Percentiles rank a stretch among this genome's conserved stretches.
Conservation (phyloP, 2,113 vertebrate genomes). For the Neoarius graeffei region DNA sequence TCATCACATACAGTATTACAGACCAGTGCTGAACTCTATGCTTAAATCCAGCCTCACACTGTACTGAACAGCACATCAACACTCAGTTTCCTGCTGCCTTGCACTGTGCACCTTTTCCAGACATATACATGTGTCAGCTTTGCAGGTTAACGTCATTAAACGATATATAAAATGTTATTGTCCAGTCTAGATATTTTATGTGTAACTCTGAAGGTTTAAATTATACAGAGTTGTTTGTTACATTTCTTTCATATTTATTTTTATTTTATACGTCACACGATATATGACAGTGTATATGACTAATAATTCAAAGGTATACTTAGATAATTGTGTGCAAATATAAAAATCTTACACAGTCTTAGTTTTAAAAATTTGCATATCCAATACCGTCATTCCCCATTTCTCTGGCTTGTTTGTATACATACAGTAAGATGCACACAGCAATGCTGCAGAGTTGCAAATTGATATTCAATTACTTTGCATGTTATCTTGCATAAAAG, state of each 20-base stretch:
- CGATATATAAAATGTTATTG: not conserved
- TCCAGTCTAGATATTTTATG: not conserved
- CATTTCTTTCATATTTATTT: not conserved
- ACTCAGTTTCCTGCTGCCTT: slow-evolving; percentile 13
- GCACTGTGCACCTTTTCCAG: not conserved
- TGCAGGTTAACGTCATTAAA: not conserved
- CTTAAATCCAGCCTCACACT: slow-evolving; percentile 5
- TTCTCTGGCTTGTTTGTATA: not conserved
- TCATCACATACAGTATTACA: slow-evolving; percentile 46
- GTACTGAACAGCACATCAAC: slow-evolving; percentile 1
- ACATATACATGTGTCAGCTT: not conserved
- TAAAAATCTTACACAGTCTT: not conserved
- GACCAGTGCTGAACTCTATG: slow-evolving; percentile 23
- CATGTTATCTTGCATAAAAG: slow-evolving; percentile 63
- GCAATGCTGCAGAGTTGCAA: slow-evolving; percentile 14
- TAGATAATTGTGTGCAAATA: not conserved
- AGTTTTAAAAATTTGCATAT: not conserved
- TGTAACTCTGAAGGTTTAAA: not conserved
- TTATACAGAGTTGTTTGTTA: not conserved
- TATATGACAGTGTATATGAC: not conserved
- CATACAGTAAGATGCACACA: not conserved
- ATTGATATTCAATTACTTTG: slow-evolving; percentile 46
- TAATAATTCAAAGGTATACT: not conserved
- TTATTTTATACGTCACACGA: not conserved
- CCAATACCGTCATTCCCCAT: not conserved